These are phyloP conservation scores for Ia io DNA, from an alignment of 2,113 vertebrate species.

Conservation along the genomic window DNA sequence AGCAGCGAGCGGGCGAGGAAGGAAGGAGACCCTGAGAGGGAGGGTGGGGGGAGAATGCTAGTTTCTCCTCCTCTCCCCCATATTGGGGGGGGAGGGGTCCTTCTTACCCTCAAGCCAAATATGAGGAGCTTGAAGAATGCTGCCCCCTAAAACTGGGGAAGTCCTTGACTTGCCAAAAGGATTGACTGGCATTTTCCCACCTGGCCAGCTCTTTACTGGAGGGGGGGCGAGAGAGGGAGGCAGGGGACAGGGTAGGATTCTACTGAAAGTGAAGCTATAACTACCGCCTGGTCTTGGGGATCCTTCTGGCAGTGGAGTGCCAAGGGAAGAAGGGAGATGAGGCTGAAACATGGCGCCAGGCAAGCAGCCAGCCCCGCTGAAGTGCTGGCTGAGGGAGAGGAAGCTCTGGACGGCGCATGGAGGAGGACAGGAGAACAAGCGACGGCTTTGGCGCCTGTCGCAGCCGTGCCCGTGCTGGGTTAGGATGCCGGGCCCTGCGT, in stretches of 20 bases:
- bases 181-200: neutral
- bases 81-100: accelerated
- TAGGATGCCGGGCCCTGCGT: too few species aligned
- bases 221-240: too few species aligned
- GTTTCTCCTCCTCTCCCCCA: neutral
- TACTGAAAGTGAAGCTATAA: neutral
- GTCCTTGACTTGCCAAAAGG: neutral
- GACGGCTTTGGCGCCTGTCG: too few species aligned
- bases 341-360: neutral
- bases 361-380: neutral
- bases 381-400: neutral
- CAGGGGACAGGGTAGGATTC: neutral
- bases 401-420: neutral
- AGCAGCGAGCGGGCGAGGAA: neutral
- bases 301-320: neutral
- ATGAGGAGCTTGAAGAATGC: neutral
- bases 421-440: neutral
- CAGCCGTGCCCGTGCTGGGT: accelerated
- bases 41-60: neutral
- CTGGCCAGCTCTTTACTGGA: neutral
- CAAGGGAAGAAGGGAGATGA: neutral
- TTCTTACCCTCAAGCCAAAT: neutral
- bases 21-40: neutral
- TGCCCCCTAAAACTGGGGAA: neutral
- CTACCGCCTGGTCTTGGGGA: neutral